Conservation (phyloP, 2,888 invertebrate genomes). For the Synergus gifuensis region DNA sequence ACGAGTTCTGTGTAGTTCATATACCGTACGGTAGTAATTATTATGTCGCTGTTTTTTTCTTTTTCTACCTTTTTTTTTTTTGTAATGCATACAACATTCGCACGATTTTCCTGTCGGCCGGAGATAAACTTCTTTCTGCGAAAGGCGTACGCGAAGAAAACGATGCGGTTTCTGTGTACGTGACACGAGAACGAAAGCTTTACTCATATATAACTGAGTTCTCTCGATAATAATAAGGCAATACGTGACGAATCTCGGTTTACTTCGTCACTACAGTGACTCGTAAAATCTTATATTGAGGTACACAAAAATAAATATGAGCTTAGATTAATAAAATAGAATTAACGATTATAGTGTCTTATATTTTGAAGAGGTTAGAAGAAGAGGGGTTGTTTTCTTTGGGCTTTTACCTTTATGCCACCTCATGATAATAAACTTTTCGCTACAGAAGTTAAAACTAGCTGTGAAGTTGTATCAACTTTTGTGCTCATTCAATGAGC, state of each 20-base stretch:
- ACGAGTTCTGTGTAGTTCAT: background rate
- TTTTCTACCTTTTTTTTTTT: background rate
- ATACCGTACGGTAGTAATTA: background rate
- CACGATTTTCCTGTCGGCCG: background rate
- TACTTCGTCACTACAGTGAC: background rate
- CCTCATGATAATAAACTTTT: too few relatives aligned
- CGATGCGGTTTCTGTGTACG: slow-evolving; percentile 5
- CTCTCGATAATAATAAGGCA: background rate
- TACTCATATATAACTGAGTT: background rate
- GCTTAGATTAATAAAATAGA: too few relatives aligned
- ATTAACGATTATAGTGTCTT: too few relatives aligned
- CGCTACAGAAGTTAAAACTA: too few relatives aligned
- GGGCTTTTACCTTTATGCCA: too few relatives aligned
- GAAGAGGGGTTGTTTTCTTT: too few relatives aligned
- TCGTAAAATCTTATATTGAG: background rate
- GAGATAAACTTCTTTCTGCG: slow-evolving; percentile 3
- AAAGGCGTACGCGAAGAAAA: background rate
- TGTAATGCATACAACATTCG: background rate
- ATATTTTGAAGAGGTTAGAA: too few relatives aligned
- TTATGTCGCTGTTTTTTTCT: background rate
- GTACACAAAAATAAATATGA: too few relatives aligned
- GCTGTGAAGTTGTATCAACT: too few relatives aligned
- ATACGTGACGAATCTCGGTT: slow-evolving; percentile 4
- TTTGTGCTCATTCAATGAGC: too few relatives aligned
- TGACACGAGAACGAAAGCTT: slow-evolving; percentile 2